These are phyloP conservation scores for Crotalus horridus DNA, from an alignment of 2,113 vertebrate species.

Conservation along the genomic window DNA sequence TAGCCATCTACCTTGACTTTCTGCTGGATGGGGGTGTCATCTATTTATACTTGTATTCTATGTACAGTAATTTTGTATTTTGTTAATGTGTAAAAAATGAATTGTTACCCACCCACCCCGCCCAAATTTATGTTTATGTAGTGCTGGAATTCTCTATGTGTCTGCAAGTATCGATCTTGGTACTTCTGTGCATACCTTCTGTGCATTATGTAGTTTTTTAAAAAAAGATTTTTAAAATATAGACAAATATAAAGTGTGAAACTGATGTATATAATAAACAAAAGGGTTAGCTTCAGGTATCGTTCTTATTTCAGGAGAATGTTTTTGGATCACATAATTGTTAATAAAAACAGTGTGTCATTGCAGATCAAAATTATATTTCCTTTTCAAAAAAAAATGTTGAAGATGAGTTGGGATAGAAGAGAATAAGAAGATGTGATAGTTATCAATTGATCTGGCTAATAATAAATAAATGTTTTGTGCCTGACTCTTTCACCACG, in stretches of 20 bases:
- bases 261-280: neutral
- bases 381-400: neutral
- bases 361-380: neutral
- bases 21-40: neutral
- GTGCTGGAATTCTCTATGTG: neutral
- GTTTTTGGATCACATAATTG: neutral
- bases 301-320: neutral
- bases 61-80: neutral
- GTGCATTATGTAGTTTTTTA: neutral
- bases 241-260: neutral
- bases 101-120: neutral
- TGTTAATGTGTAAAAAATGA: neutral
- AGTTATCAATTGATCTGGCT: too few relatives aligned
- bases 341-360: neutral
- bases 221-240: neutral
- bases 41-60: neutral
- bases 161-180: neutral
- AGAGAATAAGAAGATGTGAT: too few relatives aligned
- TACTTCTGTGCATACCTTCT: neutral
- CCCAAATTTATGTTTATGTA: neutral
- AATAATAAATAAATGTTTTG: too few relatives aligned
- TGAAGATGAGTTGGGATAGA: neutral
- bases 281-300: neutral
- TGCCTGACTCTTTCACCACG: too few relatives aligned
- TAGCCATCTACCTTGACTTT: neutral